Evolutionary conservation across 2,113 vertebrate genomes (phyloP).

Genomic region (Sapajus apella): DNA sequence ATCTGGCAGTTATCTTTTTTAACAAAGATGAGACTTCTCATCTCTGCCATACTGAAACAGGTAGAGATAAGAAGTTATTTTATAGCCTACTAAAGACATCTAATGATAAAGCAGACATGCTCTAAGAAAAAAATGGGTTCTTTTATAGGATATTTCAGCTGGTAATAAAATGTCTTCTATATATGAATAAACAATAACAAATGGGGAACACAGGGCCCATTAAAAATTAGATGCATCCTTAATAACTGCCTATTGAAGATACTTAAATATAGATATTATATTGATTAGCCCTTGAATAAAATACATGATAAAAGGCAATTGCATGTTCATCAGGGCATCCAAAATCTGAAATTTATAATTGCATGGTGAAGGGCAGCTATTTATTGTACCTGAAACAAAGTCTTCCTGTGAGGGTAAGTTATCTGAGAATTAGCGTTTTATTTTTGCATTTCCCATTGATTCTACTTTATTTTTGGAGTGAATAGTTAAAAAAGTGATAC

Average conservation of each 20-base stretch:
- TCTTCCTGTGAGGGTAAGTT: background rate
- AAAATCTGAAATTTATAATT: background rate
- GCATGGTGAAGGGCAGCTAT: background rate
- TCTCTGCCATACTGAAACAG: background rate
- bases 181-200: background rate
- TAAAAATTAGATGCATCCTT: background rate
- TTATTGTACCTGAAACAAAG: background rate
- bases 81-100: background rate
- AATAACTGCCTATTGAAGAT: background rate
- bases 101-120: background rate
- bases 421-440: background rate
- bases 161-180: background rate
- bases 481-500: background rate
- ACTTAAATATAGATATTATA: background rate
- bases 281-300: background rate
- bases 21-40: background rate
- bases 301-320: background rate
- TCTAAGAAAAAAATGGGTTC: background rate
- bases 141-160: background rate
- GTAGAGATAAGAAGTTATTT: background rate
- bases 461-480: background rate
- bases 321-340: background rate
- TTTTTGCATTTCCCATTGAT: background rate
- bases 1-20: background rate
- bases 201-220: background rate